A percentile compares a stretch with the other conserved stretches of the same genome.
These are phyloP conservation scores for Choloepus hoffmanni DNA, from an alignment of 2,113 vertebrate species.

Conservation along the genomic window DNA sequence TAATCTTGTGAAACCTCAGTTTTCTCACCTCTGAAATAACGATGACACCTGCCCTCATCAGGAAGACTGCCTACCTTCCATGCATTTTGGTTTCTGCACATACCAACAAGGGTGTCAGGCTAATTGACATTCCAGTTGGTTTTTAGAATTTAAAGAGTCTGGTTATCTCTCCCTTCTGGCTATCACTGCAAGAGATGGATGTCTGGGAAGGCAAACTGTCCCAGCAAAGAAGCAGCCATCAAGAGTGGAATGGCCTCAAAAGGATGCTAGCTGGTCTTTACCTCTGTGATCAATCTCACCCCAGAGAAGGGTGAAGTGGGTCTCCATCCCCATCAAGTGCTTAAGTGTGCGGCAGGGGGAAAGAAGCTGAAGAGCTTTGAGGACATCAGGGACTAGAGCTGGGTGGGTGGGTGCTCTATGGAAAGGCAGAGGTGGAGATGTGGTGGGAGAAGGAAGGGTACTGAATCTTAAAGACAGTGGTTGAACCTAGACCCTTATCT, in stretches of 20 bases:
- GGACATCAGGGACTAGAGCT: neutral
- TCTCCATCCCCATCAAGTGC: neutral
- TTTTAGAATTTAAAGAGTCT: conserved; percentile 11
- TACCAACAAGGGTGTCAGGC: conserved; percentile 7
- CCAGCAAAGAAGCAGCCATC: conserved; percentile 8
- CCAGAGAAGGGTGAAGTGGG: neutral
- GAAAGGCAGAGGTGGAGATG: neutral
- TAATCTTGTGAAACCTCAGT: conserved; percentile 9
- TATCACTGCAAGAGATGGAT: neutral
- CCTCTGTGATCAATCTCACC: neutral
- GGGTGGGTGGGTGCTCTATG: neutral
- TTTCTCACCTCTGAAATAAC: neutral
- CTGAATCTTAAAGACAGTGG: neutral
- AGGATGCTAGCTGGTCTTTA: neutral
- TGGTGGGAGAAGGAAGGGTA: neutral
- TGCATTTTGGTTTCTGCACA: neutral
- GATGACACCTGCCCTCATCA: neutral
- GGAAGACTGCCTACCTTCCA: neutral
- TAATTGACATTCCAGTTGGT: neutral
- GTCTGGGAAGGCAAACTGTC: conserved; percentile 12
- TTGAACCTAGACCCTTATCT: neutral
- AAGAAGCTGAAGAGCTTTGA: neutral
- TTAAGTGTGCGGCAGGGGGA: neutral
- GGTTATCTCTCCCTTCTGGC: neutral
- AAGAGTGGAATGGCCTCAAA: conserved; percentile 4